These are phyloP conservation scores for Ormia ochracea DNA, from an alignment of 2,888 invertebrate genomes.

Conservation along the genomic window DNA sequence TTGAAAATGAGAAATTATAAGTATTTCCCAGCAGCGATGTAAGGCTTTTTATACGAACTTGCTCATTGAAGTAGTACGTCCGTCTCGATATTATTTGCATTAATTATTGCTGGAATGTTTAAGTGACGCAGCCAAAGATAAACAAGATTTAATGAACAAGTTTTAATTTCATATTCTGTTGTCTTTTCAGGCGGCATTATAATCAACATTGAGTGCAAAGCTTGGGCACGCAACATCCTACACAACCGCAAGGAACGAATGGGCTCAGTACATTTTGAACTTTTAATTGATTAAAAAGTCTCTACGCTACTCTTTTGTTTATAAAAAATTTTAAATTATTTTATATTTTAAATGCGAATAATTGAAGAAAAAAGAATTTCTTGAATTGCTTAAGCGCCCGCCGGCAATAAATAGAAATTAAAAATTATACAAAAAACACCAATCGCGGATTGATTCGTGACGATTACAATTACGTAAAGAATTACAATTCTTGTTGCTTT, in stretches of 20 bases:
- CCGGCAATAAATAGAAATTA: neutral
- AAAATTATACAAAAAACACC: neutral
- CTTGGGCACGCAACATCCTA: conserved; percentile 83
- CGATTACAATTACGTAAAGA: neutral
- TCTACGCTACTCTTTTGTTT: conserved; percentile 10
- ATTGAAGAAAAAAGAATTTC: neutral
- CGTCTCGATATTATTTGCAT: too few relatives aligned
- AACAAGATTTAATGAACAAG: too few relatives aligned
- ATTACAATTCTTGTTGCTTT: conserved; percentile 37
- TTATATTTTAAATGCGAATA: conserved; percentile 40
- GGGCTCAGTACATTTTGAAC: conserved; percentile 85
- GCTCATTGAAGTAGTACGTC: too few relatives aligned
- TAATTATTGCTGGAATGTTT: too few relatives aligned
- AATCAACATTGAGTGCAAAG: conserved; percentile 84
- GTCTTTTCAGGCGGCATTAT: conserved; percentile 78
- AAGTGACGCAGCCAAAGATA: too few relatives aligned
- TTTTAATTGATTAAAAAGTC: conserved; percentile 79
- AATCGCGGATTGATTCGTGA: conserved; percentile 8
- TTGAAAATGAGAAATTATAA: too few relatives aligned
- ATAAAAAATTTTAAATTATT: conserved; percentile 37
- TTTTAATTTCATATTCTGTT: neutral
- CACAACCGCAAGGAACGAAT: conserved; percentile 83
- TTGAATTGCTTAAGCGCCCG: conserved; percentile 24
- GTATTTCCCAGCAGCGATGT: too few relatives aligned
- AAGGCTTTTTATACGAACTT: too few relatives aligned